Evolutionary conservation across 2,113 vertebrate genomes (phyloP).

Genomic region (Corynorhinus townsendii): DNA sequence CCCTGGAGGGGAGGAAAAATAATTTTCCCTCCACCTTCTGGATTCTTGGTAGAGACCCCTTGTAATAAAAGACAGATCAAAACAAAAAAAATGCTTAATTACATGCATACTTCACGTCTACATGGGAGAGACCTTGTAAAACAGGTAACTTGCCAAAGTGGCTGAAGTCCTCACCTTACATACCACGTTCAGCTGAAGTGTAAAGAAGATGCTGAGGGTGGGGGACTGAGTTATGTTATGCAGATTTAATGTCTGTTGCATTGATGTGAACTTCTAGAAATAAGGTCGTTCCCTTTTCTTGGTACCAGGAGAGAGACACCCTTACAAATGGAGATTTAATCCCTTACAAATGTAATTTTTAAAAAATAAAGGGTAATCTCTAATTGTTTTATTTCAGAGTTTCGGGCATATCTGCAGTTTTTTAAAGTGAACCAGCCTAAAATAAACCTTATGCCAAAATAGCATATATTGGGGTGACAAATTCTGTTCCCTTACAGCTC

Average conservation of each 20-base stretch:
- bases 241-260: neutral
- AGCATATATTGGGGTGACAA: neutral
- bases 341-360: neutral
- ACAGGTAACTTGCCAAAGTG: neutral
- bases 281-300: neutral
- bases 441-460: neutral
- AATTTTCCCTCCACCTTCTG: neutral
- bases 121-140: neutral
- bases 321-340: neutral
- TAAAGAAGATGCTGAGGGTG: neutral
- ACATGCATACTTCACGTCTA: neutral
- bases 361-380: neutral
- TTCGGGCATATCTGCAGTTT: neutral
- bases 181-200: neutral
- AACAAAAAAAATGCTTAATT: neutral
- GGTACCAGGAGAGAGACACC: neutral
- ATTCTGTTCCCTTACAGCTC: neutral
- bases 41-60: neutral
- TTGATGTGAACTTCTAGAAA: neutral
- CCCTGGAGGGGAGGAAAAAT: neutral
- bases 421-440: neutral
- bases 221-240: neutral
- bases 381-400: neutral
- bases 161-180: neutral
- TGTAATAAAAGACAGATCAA: neutral